A percentile compares a stretch with the other conserved stretches of the same genome.
phyloP scores from a whole-genome alignment of 1,140 invertebrate species.

The Rhynchophorus ferrugineus region DNA sequence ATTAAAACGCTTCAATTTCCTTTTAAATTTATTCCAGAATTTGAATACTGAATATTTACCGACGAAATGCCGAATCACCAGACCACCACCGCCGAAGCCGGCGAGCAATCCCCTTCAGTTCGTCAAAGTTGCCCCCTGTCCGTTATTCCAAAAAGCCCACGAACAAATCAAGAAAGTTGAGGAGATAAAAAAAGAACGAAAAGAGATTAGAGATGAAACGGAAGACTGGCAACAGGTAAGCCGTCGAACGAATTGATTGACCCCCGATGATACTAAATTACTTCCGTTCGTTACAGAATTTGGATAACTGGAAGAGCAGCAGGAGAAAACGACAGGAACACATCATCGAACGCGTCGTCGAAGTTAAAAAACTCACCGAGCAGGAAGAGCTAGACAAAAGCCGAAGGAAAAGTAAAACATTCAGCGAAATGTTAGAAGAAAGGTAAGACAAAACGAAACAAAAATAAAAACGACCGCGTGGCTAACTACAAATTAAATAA shows the following conservation, averaged over 20 bases:
- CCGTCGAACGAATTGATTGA: background rate
- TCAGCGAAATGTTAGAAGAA: constrained; percentile 89
- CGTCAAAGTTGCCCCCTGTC: constrained; percentile 77
- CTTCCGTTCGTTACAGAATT: constrained; percentile 55
- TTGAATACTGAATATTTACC: constrained; percentile 38
- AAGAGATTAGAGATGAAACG: constrained; percentile 67
- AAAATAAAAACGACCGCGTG: no score
- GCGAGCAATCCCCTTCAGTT: constrained; percentile 83
- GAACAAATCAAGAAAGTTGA: constrained; percentile 79
- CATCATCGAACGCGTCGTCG: constrained; percentile 80
- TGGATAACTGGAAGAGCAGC: constrained; percentile 90
- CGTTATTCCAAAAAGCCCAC: constrained; percentile 73
- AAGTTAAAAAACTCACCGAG: constrained; percentile 71
- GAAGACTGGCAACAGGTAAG: constrained; percentile 91
- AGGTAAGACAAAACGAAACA: constrained; percentile 50
- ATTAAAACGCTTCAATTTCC: no score
- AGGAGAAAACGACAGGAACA: constrained; percentile 83
- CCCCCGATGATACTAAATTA: background rate
- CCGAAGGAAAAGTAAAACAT: constrained; percentile 78
- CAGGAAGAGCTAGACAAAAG: constrained; percentile 66
- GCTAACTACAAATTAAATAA: no score
- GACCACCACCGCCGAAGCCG: constrained; percentile 62
- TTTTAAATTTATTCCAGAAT: constrained; percentile 25
- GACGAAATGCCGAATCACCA: constrained; percentile 40
- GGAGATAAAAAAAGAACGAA: constrained; percentile 71